These are phyloP conservation scores for Antechinus stuartii DNA, from an alignment of 2,113 vertebrate species.

Conservation along the genomic window DNA sequence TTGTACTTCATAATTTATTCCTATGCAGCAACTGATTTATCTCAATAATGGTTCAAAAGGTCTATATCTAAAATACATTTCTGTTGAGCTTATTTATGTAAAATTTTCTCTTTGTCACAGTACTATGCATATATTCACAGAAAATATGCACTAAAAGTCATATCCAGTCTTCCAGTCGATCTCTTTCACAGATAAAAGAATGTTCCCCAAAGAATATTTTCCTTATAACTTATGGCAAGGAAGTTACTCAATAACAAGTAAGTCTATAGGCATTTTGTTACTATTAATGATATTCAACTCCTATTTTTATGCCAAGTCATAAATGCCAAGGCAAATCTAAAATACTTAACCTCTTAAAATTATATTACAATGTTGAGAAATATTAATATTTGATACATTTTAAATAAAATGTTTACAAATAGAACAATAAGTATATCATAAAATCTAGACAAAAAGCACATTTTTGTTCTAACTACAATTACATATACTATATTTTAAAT, in stretches of 20 bases:
- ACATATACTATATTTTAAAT: neutral
- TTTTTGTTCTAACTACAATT: neutral
- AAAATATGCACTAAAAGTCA: slow-evolving; percentile 23
- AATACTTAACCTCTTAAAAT: neutral
- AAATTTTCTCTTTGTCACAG: slow-evolving; percentile 14
- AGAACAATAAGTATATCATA: neutral
- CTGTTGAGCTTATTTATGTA: slow-evolving; percentile 26
- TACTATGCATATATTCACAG: neutral
- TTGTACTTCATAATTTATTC: slow-evolving; percentile 19
- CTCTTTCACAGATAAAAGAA: slow-evolving; percentile 11
- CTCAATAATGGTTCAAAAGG: slow-evolving; percentile 43
- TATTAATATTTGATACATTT: neutral
- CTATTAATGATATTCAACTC: neutral
- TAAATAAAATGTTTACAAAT: neutral
- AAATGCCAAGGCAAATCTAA: neutral
- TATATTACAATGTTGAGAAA: neutral
- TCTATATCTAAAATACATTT: slow-evolving; percentile 13
- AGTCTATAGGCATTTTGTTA: neutral
- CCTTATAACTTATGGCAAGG: neutral
- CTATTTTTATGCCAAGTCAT: slow-evolving; percentile 41
- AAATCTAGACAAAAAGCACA: slow-evolving; percentile 28
- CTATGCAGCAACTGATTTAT: neutral
- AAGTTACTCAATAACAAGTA: slow-evolving; percentile 28
- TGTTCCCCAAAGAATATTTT: neutral
- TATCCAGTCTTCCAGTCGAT: neutral